Percentiles rank a stretch among this genome's conserved stretches.
These are phyloP conservation scores for human (Homo sapiens) DNA, from an alignment of 2,113 vertebrate genomes.

Conservation along the genomic window DNA sequence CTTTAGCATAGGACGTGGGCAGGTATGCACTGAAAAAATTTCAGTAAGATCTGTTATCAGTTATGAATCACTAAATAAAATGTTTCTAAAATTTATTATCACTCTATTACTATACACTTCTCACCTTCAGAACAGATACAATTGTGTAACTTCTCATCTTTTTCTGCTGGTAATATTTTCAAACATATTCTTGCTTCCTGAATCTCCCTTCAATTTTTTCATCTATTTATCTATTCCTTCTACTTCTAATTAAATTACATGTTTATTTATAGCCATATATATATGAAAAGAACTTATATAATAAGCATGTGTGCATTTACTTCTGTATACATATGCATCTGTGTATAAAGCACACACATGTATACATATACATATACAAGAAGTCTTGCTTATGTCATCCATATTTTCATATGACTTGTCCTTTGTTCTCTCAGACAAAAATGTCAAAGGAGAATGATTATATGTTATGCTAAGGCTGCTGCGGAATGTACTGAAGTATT, in stretches of 20 bases:
- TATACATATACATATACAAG: neutral
- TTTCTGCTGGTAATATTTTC: neutral
- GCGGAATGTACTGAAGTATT: neutral
- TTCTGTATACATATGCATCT: neutral
- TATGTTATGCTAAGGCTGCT: neutral
- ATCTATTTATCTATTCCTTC: neutral
- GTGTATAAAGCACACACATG: neutral
- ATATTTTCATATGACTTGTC: neutral
- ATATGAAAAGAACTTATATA: neutral
- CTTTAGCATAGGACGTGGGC: neutral
- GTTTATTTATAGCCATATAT: neutral
- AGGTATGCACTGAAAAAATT: neutral
- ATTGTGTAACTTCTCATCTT: neutral
- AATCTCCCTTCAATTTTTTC: neutral
- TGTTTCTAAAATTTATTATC: neutral
- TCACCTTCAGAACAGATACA: neutral
- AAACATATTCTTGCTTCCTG: neutral
- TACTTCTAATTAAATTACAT: neutral
- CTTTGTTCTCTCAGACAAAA: neutral
- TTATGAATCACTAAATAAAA: neutral
- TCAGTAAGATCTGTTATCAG: neutral
- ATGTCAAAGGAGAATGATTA: neutral
- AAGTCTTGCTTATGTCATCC: neutral
- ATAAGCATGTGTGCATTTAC: neutral
- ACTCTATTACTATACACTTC: neutral